Base-by-base conservation (phyloP, 2,888 invertebrate genomes). In the Byasa hedistus region DNA sequence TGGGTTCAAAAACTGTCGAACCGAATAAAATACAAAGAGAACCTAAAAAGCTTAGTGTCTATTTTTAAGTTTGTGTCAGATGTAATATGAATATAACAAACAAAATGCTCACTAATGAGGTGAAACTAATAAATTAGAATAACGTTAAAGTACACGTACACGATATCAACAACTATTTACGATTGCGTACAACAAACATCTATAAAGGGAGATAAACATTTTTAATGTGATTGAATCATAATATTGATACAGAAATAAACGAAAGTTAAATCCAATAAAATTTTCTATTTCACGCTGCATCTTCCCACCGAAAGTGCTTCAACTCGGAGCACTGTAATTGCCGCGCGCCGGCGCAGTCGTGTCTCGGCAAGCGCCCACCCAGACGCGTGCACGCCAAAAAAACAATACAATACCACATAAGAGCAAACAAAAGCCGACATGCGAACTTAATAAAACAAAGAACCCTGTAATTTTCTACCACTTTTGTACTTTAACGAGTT, bases 401-500 rank as follows among this genome's bases (percentile, higher is more conserved):
- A 83, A 82, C 79, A 81, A 78, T 77, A 82, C 80, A 83, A 87
- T 84, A 83, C 84, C 83, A 79, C 75, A 88, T 85, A 87, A 90
- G 87, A 91, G 89, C 89, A 91, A 89, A 90, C 85, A 90, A 76
- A 82, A 79, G 79, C 88, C 86, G 85, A 83, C 87, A 87, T 84
- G 87, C 87, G 82, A 88, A 86, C 87, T 85, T 80, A 91, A 89
- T 85, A 91, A 89, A 89, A 90, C 85, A 90, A 86, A 87, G 86
- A 84, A 71, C 75, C 80, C 77, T 79, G 83, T 85, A 87, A 89
- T 89, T 89, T 86, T 87, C 89, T 85, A 88, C 79, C 83, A 83
- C 84, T 87, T 83, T 87, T 83, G 87, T 88, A 86, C 86, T 84
- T 84, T 90, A 91, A 91, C 91, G 90, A 91, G 91, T 91, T 90